Evolutionary conservation across 2,888 invertebrate genomes (phyloP).

Genomic region (Hirtodrosophila confusa): DNA sequence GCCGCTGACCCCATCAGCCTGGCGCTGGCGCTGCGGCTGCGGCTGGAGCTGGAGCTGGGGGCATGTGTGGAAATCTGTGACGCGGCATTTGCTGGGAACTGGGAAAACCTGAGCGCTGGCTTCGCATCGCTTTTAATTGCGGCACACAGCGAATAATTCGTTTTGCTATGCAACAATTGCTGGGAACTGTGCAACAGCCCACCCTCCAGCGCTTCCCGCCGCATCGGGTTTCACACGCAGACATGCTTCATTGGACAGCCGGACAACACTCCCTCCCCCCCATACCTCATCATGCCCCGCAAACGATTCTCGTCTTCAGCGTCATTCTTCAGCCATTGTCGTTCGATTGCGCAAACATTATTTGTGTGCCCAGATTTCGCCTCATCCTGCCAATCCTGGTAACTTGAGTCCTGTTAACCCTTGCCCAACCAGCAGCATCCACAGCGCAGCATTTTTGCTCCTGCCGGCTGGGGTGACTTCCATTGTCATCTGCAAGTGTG

Average conservation of each 20-base stretch:
- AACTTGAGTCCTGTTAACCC: slow-evolving; percentile 68
- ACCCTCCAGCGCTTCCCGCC: background rate
- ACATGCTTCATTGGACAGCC: slow-evolving; percentile 72
- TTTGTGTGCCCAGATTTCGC: slow-evolving; percentile 59
- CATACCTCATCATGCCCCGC: slow-evolving; percentile 8
- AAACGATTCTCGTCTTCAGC: slow-evolving; percentile 10
- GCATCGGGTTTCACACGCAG: slow-evolving; percentile 68
- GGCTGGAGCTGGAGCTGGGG: background rate
- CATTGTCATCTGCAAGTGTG: slow-evolving; percentile 43
- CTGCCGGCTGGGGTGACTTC: slow-evolving; percentile 46
- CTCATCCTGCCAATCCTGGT: slow-evolving; percentile 37
- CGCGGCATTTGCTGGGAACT: slow-evolving; percentile 74
- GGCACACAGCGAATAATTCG: slow-evolving; percentile 59
- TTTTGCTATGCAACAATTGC: slow-evolving; percentile 63
- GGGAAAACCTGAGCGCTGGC: slow-evolving; percentile 57
- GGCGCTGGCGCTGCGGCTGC: background rate
- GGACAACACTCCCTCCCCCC: slow-evolving; percentile 36
- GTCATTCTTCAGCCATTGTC: slow-evolving; percentile 47
- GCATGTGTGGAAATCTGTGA: slow-evolving; percentile 73
- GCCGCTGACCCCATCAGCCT: slow-evolving; percentile 47
- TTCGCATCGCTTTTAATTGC: slow-evolving; percentile 66
- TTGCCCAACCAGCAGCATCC: slow-evolving; percentile 51
- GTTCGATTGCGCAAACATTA: slow-evolving; percentile 77
- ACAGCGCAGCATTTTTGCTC: slow-evolving; percentile 34
- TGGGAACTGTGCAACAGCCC: slow-evolving; percentile 54